Evolutionary conservation across 2,113 vertebrate species (phyloP), one percentile per base, ranked within the genome.

Genomic region (Egretta garzetta): DNA sequence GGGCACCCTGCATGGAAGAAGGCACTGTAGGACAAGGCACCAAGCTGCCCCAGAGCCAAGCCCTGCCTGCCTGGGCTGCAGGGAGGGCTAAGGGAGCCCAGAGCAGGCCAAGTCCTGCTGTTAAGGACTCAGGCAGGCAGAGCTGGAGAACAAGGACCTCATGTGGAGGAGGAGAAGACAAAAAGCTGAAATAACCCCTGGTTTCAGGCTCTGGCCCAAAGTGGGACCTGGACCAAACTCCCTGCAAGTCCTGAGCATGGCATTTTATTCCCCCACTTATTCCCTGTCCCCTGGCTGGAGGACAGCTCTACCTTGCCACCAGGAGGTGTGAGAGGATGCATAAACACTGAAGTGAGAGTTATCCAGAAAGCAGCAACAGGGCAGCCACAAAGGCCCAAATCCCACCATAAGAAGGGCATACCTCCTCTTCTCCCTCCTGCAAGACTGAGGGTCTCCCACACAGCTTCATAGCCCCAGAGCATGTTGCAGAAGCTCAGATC

Each of bases 1-100:
- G 99, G 98, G 84, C 99, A 99, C 39, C 99, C 99, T 99, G 96
- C 30, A 26, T 8, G 30, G 52, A 84, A 93, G 30, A 84, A 64
- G 22, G 22, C 28, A 64, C 53, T 33, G 4, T 96, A 58, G 56
- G 63, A 68, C 45, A 82, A 62, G 9, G 30, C 26, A 12, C 21
- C 62, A 62, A 81, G 22, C 20, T 52, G 50, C 19, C 30, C 49
- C 74, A 75, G 60, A 84, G 77, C n/a, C 47, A 79, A 22, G 6
- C 39, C 32, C 60, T 45, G 43, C 53, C 47, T 14, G 9, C 32
- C 28, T 30, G 17, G 35, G 53, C 47, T 71, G 50, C 0, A 2
- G 32, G 59, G 43, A 76, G 9, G 32, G 18, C 52, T 41, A 62
- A 28, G 39, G 10, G 20, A 37, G 45, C 23, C 32, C 24, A 41